Evolutionary conservation across 1,140 invertebrate genomes (phyloP), one percentile per base, ranked within the genome.

Genomic region (Drosophila miranda): DNA sequence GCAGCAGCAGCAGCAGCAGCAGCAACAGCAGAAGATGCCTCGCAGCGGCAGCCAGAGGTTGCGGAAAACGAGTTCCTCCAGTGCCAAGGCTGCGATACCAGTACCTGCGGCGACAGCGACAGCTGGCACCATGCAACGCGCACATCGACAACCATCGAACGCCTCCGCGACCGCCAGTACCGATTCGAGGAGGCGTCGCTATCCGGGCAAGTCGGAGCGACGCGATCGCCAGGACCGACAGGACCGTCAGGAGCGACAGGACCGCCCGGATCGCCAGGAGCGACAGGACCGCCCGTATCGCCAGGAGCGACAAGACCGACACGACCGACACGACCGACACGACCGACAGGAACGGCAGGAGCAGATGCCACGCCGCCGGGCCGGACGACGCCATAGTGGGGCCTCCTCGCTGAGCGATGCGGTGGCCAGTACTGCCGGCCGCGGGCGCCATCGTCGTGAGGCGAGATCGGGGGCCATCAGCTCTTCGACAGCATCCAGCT

Each of bases 61-160:
- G 69, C 77, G 87, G 14, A 89, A 89, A 63, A 75, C 81, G 30
- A 89, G 87, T 73, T 89, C 87, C 76, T 89, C 87, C 75, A 89
- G 80, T 74, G 77, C 68, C 76, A 76, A 67, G 53, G 73, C 21
- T 44, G 23, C 63, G 19, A 57, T 64, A 38, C 61, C 61, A 46
- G 46, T 45, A 9, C 67, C 67, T 56, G 44, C 62, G 60, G n/a
- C 67, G 54, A 45, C 67, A 67, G 51, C 68, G 43, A n/a, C 54
- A 16, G 38, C 34, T 5, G 34, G 34, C 34, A 4, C 11, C 34
- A 13, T 38, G 34, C 34, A 38, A 38, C 34, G 34, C 11, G 34
- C 34, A 38, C 34, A 38, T 38, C 34, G 34, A 13, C 54, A 61
- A 13, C n/a, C 52, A 26, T 43, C 21, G 41, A 21, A 54, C 21